Evolutionary conservation across 2,797 vertebrate species (phyloP).

Genomic region (Rhinichthys osculus): DNA sequence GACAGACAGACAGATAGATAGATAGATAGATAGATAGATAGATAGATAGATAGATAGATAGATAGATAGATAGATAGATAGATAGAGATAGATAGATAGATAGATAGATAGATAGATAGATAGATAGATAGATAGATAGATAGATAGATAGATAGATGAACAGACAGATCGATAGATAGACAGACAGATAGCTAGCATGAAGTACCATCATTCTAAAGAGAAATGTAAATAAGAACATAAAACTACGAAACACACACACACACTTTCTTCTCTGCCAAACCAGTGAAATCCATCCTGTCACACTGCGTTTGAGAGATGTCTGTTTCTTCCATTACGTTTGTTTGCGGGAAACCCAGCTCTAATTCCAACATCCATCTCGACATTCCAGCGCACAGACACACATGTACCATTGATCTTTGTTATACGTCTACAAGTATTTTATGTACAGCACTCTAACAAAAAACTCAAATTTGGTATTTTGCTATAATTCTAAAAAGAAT

Average conservation of each 20-base stretch:
- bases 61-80: neutral
- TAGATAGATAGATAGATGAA: neutral
- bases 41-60: rapidly evolving
- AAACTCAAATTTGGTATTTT: neutral
- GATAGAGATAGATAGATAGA: neutral
- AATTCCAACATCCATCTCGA: slow-evolving; percentile 70
- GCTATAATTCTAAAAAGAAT: neutral
- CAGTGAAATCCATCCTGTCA: slow-evolving; percentile 72
- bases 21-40: neutral
- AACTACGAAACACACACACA: slow-evolving; percentile 2
- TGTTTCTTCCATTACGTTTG: slow-evolving; percentile 78
- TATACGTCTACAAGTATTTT: neutral
- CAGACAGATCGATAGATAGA: neutral
- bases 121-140: rapidly evolving
- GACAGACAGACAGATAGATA: rapidly evolving
- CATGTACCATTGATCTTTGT: neutral
- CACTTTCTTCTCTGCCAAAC: slow-evolving; percentile 27
- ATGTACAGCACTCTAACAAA: neutral
- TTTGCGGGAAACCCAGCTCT: slow-evolving; percentile 72
- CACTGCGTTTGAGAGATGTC: slow-evolving; percentile 67
- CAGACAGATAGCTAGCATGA: rapidly evolving
- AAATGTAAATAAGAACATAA: neutral
- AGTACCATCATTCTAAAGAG: neutral
- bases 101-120: rapidly evolving
- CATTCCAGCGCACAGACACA: slow-evolving; percentile 21